Evolutionary conservation across 2,888 invertebrate species (phyloP), one percentile per base, ranked within the genome.

Genomic region (Craniophora ligustri): DNA sequence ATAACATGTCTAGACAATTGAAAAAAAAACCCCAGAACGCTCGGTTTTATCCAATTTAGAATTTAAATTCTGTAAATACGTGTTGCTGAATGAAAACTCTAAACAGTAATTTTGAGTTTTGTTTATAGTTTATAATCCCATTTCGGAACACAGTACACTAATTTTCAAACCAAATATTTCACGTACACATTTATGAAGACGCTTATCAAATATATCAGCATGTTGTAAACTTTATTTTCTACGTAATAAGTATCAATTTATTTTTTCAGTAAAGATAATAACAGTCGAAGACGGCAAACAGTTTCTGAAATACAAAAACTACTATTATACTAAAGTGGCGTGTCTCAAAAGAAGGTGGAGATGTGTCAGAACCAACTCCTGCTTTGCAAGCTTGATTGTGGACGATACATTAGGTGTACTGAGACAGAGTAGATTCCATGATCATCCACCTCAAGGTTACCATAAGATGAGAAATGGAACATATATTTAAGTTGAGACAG

Each of bases 201-300:
- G n/a, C n/a, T n/a, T n/a, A n/a, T n/a, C n/a, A n/a, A n/a, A n/a
- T n/a, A n/a, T n/a, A n/a, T 4, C 5, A 26, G n/a, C 4, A 26
- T 26, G n/a, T 26, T 26, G 3, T n/a, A 26, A 26, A n/a, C 26
- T 26, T n/a, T 26, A 26, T 26, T 50, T 58, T 67, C 4, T n/a
- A 13, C 3, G 1, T 21, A 16, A 21, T 23, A 19, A 23, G 0
- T 11, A 5, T n/a, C 11, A 8, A 13, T 10, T 18, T 7, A 5
- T 32, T n/a, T 48, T 30, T 31, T 48, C 45, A 57, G 56, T 39
- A 4, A 13, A 41, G 32, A 38, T 62, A 15, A 47, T 66, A 49
- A 65, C 57, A 8, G 58, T 70, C 46, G 38, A 56, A 0, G 73
- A 59, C 13, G 76, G 78, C 11, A 75, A 61, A 50, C 58, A 58